Evolutionary conservation across 2,113 vertebrate genomes (phyloP).

Genomic region (Arvicanthis niloticus): DNA sequence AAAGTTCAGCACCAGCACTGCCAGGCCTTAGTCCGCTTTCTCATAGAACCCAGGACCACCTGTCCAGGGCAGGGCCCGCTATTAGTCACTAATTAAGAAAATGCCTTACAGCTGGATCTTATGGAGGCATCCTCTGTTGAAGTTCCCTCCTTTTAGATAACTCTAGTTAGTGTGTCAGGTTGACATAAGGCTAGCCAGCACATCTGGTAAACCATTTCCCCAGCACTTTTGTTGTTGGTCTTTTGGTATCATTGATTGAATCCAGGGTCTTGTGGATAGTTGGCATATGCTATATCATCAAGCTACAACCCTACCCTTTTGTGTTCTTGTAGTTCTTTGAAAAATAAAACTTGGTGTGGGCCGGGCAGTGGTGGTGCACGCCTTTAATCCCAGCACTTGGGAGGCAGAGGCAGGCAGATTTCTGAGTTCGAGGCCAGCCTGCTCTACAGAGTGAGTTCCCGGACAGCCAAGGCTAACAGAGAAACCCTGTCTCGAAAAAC

Average conservation of each 20-base stretch:
- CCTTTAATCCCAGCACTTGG: too few relatives aligned
- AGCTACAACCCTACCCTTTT: not conserved
- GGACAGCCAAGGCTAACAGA: too few relatives aligned
- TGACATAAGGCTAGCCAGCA: not conserved
- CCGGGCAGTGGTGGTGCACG: too few relatives aligned
- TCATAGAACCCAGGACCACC: not conserved
- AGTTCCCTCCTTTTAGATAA: not conserved
- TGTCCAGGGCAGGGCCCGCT: too few relatives aligned
- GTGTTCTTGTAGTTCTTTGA: slow-evolving; percentile 42
- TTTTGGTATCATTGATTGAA: not conserved
- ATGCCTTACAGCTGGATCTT: not conserved
- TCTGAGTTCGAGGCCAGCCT: too few relatives aligned
- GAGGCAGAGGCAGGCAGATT: too few relatives aligned
- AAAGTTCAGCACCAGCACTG: too few relatives aligned
- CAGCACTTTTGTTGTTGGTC: not conserved
- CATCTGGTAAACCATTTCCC: not conserved
- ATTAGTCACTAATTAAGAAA: not conserved
- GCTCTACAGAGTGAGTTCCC: too few relatives aligned
- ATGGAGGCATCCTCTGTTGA: not conserved
- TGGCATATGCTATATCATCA: not conserved
- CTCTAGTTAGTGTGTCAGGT: not conserved
- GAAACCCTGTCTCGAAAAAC: too few relatives aligned
- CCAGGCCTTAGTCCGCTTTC: not conserved
- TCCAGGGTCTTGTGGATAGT: not conserved
- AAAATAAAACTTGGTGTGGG: slow-evolving; percentile 21